These are phyloP conservation scores for Speoplatyrhinus poulsoni DNA, from an alignment of 2,113 vertebrate genomes.

Conservation along the genomic window DNA sequence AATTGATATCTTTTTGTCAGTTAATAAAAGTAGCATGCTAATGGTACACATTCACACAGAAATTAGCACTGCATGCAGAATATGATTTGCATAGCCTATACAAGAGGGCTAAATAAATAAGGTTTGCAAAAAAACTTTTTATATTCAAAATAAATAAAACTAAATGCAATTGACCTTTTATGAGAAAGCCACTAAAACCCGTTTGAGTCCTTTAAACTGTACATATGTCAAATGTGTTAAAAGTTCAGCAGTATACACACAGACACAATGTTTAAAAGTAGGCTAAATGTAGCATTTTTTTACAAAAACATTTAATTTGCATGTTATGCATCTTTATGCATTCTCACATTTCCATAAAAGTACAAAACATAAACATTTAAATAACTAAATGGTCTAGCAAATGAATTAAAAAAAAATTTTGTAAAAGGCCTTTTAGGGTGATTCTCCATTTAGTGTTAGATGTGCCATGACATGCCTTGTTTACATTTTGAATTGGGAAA, in stretches of 20 bases:
- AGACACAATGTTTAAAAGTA: not conserved
- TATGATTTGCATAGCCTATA: not conserved
- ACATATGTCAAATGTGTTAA: not conserved
- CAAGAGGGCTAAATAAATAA: not conserved
- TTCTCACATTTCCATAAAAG: not conserved
- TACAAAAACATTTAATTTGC: too few relatives aligned
- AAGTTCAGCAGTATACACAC: not conserved
- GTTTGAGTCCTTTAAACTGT: not conserved
- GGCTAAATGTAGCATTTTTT: too few relatives aligned
- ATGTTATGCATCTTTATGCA: too few relatives aligned
- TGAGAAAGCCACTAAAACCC: not conserved
- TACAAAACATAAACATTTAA: slow-evolving; percentile 1
- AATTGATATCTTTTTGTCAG: not conserved
- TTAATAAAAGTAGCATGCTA: not conserved
- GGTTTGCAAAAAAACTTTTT: too few relatives aligned
- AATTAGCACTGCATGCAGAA: not conserved
- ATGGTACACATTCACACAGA: not conserved
- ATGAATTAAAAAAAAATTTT: slow-evolving; percentile 34
- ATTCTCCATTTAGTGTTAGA: slow-evolving; percentile 74
- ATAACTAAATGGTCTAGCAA: not conserved
- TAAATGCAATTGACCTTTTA: not conserved
- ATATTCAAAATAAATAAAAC: too few relatives aligned
- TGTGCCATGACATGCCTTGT: slow-evolving; percentile 76
- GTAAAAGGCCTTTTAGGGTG: slow-evolving; percentile 46
- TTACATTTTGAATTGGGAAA: slow-evolving; percentile 77